A percentile compares a stretch with the other conserved stretches of the same genome.
phyloP scores from a whole-genome alignment of 2,888 invertebrate genomes.

The Hydrotaea diabolus region DNA sequence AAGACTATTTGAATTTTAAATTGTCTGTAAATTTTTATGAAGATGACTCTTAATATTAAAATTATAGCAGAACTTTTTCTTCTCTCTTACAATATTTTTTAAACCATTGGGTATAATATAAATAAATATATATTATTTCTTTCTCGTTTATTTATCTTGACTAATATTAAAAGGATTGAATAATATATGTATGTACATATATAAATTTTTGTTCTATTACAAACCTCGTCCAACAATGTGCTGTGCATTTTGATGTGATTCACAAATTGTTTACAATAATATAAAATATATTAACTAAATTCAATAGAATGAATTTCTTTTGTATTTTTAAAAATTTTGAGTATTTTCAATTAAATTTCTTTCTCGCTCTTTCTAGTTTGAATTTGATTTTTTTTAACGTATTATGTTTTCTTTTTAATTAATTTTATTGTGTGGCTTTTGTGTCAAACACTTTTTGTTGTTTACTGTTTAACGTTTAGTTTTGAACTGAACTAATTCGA shows the following conservation, averaged over 20 bases:
- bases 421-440: background rate
- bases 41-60: no score
- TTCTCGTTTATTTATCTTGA: no score
- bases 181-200: no score
- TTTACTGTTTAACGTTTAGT: conserved; percentile 72
- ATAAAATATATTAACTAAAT: conserved; percentile 6
- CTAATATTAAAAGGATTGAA: no score
- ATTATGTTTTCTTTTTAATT: conserved; percentile 60
- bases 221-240: conserved; percentile 77
- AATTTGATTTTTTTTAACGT: conserved; percentile 24
- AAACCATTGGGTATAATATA: no score
- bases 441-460: conserved; percentile 9
- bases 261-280: conserved; percentile 28
- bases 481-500: conserved; percentile 74
- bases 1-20: no score
- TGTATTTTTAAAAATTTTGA: conserved; percentile 17
- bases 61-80: no score
- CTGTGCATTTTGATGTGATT: conserved; percentile 74
- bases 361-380: conserved; percentile 33
- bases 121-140: no score
- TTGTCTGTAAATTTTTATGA: no score
- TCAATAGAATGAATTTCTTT: conserved; percentile 2
- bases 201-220: conserved; percentile 46
- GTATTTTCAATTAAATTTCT: conserved; percentile 22
- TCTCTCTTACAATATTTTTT: no score